These are phyloP conservation scores for Gadus chalcogrammus DNA, from an alignment of 2,113 vertebrate species.

Conservation along the genomic window DNA sequence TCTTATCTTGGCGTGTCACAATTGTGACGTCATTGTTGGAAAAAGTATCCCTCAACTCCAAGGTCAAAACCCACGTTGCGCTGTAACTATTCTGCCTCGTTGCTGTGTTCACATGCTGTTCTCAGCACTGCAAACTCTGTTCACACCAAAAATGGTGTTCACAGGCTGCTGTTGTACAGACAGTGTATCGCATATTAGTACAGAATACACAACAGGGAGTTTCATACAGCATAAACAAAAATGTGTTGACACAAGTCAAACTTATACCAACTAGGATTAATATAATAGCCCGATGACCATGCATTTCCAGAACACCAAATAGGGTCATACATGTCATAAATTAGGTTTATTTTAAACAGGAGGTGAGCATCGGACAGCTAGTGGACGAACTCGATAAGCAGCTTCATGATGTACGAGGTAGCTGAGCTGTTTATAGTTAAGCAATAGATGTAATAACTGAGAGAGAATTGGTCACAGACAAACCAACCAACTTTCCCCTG, in stretches of 20 bases:
- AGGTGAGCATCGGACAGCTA: too few species aligned
- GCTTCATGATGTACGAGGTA: conserved; percentile 36
- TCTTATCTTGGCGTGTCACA: not conserved
- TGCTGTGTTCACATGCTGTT: not conserved
- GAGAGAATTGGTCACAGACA: not conserved
- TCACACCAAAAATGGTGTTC: not conserved
- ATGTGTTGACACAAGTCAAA: too few species aligned
- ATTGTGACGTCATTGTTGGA: not conserved
- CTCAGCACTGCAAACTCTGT: not conserved
- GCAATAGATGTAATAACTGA: conserved; percentile 50
- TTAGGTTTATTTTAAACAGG: too few species aligned
- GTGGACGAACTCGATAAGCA: not conserved
- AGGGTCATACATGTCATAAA: too few species aligned
- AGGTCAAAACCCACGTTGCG: not conserved
- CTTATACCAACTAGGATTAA: too few species aligned
- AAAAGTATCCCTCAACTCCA: not conserved
- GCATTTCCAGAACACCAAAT: too few species aligned
- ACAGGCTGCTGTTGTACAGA: not conserved
- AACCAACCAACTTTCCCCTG: not conserved
- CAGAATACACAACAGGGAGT: too few species aligned
- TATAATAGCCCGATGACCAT: too few species aligned
- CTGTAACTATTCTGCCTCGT: not conserved
- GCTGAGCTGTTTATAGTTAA: conserved; percentile 29
- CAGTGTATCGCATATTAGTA: not conserved
- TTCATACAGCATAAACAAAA: too few species aligned